Evolutionary conservation across 1,140 invertebrate species (phyloP), one percentile per base, ranked within the genome.

Genomic region (Maconellicoccus hirsutus): DNA sequence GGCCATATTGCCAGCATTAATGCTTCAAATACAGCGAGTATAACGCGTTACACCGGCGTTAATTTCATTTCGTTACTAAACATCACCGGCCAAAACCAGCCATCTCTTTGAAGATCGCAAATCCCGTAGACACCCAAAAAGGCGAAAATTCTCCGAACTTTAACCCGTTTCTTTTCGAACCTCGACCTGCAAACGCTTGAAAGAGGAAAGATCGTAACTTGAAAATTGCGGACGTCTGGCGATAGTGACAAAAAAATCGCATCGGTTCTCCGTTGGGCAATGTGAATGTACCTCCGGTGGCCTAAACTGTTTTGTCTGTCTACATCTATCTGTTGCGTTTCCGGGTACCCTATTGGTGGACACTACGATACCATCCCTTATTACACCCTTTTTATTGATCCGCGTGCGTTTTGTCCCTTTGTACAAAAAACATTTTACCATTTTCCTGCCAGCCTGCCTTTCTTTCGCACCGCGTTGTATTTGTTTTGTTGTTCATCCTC

Each of bases 361-460:
- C 61, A 66, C 25, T 8, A 23, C 25, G 61, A 66, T 66, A 26
- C 61, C 21, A 66, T 66, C 61, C 61, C 61, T 66, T 66, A 66
- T 66, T 66, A 66, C 61, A 66, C 61, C 61, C 61, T 66, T 66
- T 66, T 66, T 66, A 66, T 66, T 66, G 61, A 66, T 66, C 61
- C 61, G 25, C 61, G 61, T 3, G 29, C 29, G 29, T 12, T 52
- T 52, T 52, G n/a, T 52, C 42, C 42, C 42, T 52, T 52, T 66
- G 10, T 23, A 66, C 21, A 66, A 66, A 66, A 66, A 66, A 66
- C 22, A 25, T 25, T 66, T 25, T 66, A 66, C 19, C 22, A 25
- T 66, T 52, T 52, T 66, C 22, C 61, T 59, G 21, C 52, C 16
- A 4, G 52, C 3, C n/a, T 3, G 16, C 52, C 21, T 59, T n/a